Base-by-base conservation (phyloP, 2,113 vertebrate species). In the Peromyscus maniculatus region DNA sequence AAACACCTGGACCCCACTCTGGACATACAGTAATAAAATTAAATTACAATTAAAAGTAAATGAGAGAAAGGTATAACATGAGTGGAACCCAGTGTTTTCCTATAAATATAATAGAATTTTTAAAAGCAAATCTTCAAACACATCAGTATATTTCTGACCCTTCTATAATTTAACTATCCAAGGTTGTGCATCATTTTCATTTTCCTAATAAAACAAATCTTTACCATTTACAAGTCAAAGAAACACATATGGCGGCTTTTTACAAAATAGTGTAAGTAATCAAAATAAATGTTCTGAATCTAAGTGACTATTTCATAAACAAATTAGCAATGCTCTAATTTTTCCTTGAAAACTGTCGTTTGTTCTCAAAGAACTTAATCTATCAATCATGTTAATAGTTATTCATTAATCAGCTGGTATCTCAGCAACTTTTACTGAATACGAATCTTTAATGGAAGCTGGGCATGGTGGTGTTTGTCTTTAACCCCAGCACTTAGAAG, bases 271-370 rank as follows among this genome's bases (percentile, higher is more conserved):
- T 36, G 36, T 55, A n/a, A 82, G 33, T 62, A 39, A 83, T 62
- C 55, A 62, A 83, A 62, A 83, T 36, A 83, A 21, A 31, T 62
- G 36, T 39, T 62, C 33, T 83, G 21, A 83, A 83, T 62, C 55
- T 83, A 59, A 83, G 21, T 24, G 82, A 96, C 64, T 69, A n/a
- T 55, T 82, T 95, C 80, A 88, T 49, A 31, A 93, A 87, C 49
- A 87, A 93, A 83, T 83, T 55, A 93, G 52, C 36, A 62, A 83
- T 83, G 69, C 7, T 72, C 33, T 83, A 43, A 82, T 80, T 94
- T 87, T 92, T 69, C n/a, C 72, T 64, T 91, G 28, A 97, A 97
- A 96, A 55, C 21, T 75, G 24, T 86, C 6, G 43, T 78, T n/a
- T 66, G 43, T 71, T 82, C 52, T 93, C 72, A 87, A 80, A 80